Base-by-base conservation (phyloP, 2,888 invertebrate genomes). In the Alcis repandata region DNA sequence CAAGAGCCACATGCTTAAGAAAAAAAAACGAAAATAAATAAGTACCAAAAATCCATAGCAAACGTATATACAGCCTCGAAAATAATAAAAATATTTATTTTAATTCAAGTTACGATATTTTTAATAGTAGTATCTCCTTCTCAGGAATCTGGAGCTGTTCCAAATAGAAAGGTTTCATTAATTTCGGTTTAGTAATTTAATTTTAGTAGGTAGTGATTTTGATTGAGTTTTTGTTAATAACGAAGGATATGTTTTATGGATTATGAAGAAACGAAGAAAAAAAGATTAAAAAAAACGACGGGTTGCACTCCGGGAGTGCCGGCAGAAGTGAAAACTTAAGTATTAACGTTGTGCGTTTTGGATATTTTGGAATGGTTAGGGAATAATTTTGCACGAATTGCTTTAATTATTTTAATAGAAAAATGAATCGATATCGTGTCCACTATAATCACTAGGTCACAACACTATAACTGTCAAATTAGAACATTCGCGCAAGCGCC, bases 91-190 rank as follows among this genome's bases (percentile, higher is more conserved):
- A 84, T 75, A 84, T 76, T 78, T 77, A 87, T 71, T 73, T 64
- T 66, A 63, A 71, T 72, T 75, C 36, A 51, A 59, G 68, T 88
- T 90, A 90, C 89, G 74, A 82, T 80, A 77, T 76, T 67, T 77
- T 71, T 87, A 90, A 86, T 88, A 87, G 90, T 87, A 85, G 90
- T 87, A 81, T 78, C 91, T 87, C 87, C 92, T 85, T 76, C 91
- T 83, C 85, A 86, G 80, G 76, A 84, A 91, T 90, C 91, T 91
- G 90, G 83, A 91, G 89, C 80, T 87, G 76, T 80, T 71, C 67
- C 69, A 67, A 67, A 70, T 64, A 76, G 73, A 77, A 75, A 68
- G 67, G 59, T 69, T 27, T 60, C 59, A 75, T 76, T 70, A 73
- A 68, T 63, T 69, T 71, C 32, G 48, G 27, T 45, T 46, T 33